Percentiles rank a stretch among this genome's conserved stretches.
phyloP scores from a whole-genome alignment of 2,797 vertebrate genomes.

The Girardinus metallicus region DNA sequence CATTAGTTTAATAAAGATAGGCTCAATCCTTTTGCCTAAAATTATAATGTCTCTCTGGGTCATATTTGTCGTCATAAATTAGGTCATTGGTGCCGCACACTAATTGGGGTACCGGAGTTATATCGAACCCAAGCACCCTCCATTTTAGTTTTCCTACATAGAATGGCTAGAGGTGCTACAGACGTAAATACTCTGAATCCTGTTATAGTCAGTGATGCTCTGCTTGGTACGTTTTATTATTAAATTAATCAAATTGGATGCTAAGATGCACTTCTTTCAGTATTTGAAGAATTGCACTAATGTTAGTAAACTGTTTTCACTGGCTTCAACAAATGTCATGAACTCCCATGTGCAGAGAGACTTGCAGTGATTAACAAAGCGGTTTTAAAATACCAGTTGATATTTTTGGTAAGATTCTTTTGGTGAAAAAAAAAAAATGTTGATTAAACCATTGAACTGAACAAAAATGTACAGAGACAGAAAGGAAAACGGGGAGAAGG shows the following conservation, averaged over 20 bases:
- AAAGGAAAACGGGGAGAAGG: not conserved
- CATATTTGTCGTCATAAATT: too few species aligned
- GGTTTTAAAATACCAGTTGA: not conserved
- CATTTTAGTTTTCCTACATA: too few species aligned
- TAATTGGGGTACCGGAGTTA: too few species aligned
- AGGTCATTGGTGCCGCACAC: too few species aligned
- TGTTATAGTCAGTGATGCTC: not conserved
- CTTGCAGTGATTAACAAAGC: not conserved
- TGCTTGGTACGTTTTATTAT: not conserved
- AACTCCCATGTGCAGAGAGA: not conserved
- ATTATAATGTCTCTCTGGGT: too few species aligned
- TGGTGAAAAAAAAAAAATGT: not conserved
- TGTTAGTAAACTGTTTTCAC: not conserved
- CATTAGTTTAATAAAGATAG: too few species aligned
- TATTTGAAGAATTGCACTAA: not conserved
- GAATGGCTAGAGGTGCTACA: too few species aligned
- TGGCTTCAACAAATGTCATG: not conserved
- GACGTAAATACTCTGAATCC: constrained; percentile 21
- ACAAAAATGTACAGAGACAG: not conserved
- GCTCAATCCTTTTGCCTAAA: too few species aligned
- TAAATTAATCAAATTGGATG: not conserved
- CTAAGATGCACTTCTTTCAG: not conserved
- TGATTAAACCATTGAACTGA: not conserved
- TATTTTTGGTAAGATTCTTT: not conserved
- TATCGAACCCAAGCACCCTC: too few species aligned